These are phyloP conservation scores for Percopsis transmontana DNA, from an alignment of 2,113 vertebrate genomes.

Conservation along the genomic window DNA sequence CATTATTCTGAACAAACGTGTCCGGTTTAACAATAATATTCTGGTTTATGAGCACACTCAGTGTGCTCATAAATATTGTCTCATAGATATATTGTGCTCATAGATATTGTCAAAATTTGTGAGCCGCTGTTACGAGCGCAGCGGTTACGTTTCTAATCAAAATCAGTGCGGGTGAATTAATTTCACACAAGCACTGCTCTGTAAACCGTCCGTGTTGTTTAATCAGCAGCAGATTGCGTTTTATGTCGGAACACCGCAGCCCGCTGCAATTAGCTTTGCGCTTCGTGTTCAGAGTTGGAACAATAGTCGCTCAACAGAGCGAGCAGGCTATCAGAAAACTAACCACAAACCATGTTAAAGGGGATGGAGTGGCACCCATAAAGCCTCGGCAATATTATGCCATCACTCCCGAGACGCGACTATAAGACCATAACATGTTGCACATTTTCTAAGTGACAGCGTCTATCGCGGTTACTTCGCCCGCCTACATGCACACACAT, in stretches of 20 bases:
- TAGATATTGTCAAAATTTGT: too few species aligned
- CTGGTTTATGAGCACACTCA: too few species aligned
- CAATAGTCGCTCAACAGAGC: slow-evolving; percentile 54
- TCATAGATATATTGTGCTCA: too few species aligned
- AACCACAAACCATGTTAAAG: background rate
- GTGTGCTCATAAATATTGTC: too few species aligned
- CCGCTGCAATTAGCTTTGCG: slow-evolving; percentile 66
- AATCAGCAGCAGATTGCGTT: slow-evolving; percentile 79
- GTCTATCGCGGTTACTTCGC: too few species aligned
- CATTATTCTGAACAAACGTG: too few species aligned
- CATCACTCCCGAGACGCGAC: background rate
- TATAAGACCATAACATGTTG: background rate
- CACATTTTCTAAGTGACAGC: background rate
- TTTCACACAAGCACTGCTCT: slow-evolving; percentile 53
- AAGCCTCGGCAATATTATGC: background rate
- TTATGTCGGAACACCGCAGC: slow-evolving; percentile 73
- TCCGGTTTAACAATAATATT: too few species aligned
- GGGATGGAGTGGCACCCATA: background rate
- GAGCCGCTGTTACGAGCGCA: background rate
- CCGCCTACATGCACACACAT: too few species aligned
- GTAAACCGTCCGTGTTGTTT: slow-evolving; percentile 66
- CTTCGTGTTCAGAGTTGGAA: slow-evolving; percentile 51
- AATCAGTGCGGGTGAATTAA: slow-evolving; percentile 49
- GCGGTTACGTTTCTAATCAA: slow-evolving; percentile 35
- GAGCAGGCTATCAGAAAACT: background rate